These are phyloP conservation scores for Hydractinia echinata DNA, from an alignment of 30 jellyfish, hydroid and myxozoan species.

Conservation along the genomic window DNA sequence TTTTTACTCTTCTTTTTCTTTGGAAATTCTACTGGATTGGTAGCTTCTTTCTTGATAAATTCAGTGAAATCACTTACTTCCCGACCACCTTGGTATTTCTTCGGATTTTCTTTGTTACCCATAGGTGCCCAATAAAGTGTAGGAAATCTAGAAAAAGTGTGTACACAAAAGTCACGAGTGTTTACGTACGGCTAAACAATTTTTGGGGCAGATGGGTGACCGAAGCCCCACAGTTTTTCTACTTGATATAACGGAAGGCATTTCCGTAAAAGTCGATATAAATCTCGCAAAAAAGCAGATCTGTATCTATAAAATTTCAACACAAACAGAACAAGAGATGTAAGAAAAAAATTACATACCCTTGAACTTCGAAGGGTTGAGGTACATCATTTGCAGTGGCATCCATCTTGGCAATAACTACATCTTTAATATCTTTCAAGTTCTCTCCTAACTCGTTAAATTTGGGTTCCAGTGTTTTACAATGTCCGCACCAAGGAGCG, in stretches of 20 bases:
- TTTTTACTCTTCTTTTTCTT: slow-evolving; percentile 66
- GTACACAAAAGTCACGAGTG: not conserved
- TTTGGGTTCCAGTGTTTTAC: slow-evolving; percentile 88
- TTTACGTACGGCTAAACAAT: not conserved
- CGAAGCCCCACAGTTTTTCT: not conserved
- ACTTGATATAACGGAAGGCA: not conserved
- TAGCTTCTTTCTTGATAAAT: slow-evolving; percentile 77
- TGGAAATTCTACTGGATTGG: slow-evolving; percentile 74
- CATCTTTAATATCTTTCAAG: slow-evolving; percentile 62
- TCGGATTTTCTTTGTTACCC: slow-evolving; percentile 79
- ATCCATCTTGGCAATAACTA: slow-evolving; percentile 96
- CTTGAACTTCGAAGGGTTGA: slow-evolving; percentile 69
- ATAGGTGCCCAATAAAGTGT: slow-evolving; percentile 96
- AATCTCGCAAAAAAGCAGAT: not conserved
- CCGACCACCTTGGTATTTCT: slow-evolving; percentile 91
- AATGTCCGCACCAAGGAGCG: slow-evolving; percentile 99
- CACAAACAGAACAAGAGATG: not conserved
- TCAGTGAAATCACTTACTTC: slow-evolving; percentile 81
- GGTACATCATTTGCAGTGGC: slow-evolving; percentile 95
- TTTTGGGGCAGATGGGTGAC: not conserved
- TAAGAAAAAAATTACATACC: slow-evolving; percentile 46
- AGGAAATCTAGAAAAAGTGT: slow-evolving; percentile 65
- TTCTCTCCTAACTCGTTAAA: slow-evolving; percentile 85
- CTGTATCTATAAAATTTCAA: not conserved
- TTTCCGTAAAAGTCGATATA: not conserved